Evolutionary conservation across 2,888 invertebrate species (phyloP).

Genomic region (Mimachlamys varia): DNA sequence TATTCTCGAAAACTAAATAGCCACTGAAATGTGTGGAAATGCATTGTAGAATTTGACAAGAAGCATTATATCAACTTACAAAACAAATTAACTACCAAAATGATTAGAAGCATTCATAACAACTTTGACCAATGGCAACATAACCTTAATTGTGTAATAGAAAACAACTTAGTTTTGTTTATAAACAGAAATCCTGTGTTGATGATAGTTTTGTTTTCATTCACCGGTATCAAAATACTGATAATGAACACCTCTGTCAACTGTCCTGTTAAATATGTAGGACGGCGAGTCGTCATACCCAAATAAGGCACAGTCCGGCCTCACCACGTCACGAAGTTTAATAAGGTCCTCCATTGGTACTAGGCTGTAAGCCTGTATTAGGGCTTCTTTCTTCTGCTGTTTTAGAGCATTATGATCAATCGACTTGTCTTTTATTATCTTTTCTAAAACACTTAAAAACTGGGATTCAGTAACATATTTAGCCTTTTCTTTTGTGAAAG

Average conservation of each 20-base stretch:
- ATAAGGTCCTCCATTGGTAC: constrained; percentile 57
- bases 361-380: constrained; percentile 64
- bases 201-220: neutral
- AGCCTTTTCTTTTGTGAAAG: constrained; percentile 50
- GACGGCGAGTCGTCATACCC: constrained; percentile 58
- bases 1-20: no score
- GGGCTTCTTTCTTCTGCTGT: constrained; percentile 61
- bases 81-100: no score
- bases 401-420: constrained; percentile 50
- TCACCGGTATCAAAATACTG: neutral
- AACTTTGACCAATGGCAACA: no score
- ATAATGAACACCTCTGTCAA: neutral
- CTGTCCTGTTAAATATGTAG: constrained; percentile 49
- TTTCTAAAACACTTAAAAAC: constrained; percentile 51
- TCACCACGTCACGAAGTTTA: constrained; percentile 57
- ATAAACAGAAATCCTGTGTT: no score
- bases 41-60: no score
- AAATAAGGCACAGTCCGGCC: constrained; percentile 66
- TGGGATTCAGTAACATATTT: constrained; percentile 42
- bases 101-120: no score
- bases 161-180: no score
- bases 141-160: no score
- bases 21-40: no score
- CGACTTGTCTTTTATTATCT: constrained; percentile 44
- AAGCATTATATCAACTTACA: no score